Evolutionary conservation across 1,140 invertebrate genomes (phyloP).

Genomic region (Hycleus phaleratus): DNA sequence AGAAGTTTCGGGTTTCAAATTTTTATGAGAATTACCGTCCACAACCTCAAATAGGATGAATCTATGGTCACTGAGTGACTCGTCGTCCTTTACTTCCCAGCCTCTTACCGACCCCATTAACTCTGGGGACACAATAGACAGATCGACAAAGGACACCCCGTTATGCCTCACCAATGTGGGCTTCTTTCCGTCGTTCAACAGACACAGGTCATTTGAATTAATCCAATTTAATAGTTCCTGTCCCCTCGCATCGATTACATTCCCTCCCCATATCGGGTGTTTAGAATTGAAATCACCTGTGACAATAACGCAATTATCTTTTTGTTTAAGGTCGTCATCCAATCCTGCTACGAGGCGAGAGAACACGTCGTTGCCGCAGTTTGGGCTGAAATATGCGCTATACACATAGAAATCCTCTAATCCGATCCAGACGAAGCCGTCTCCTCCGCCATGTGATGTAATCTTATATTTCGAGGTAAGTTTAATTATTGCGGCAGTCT

Average conservation of each 20-base stretch:
- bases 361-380: background rate
- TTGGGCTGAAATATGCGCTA: background rate
- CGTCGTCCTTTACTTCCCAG: no score
- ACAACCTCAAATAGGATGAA: no score
- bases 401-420: background rate
- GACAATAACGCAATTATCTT: background rate
- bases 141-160: no score
- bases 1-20: no score
- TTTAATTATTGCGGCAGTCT: no score
- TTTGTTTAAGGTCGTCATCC: background rate
- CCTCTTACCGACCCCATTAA: no score
- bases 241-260: background rate
- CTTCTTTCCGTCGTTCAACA: background rate
- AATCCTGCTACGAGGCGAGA: background rate
- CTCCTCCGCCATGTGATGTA: background rate
- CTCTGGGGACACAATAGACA: no score
- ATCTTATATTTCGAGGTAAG: no score
- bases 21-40: no score
- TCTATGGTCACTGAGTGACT: no score
- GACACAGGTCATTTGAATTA: background rate
- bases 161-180: background rate
- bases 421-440: background rate
- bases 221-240: background rate
- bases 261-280: background rate
- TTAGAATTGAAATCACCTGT: background rate